These are phyloP conservation scores for Achroia grisella DNA, from an alignment of 1,140 invertebrate genomes.

Conservation along the genomic window DNA sequence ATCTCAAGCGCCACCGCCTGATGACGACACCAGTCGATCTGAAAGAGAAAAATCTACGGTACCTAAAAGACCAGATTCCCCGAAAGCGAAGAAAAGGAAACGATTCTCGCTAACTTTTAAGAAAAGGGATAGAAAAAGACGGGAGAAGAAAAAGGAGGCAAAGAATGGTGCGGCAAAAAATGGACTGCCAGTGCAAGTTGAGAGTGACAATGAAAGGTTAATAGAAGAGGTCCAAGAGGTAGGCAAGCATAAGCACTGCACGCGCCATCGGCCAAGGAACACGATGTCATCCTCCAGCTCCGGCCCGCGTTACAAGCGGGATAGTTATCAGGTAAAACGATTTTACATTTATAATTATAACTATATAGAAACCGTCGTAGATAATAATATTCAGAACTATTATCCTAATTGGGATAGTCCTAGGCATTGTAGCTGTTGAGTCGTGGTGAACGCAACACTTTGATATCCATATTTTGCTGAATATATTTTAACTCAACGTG, in stretches of 20 bases:
- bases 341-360: too few species aligned
- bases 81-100: conserved; percentile 70
- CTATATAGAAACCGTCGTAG: too few species aligned
- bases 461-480: too few species aligned
- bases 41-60: conserved; percentile 54
- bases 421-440: too few species aligned
- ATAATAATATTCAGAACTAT: conserved; percentile 3
- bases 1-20: conserved; percentile 46
- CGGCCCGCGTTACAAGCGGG: conserved; percentile 67
- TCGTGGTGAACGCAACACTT: too few species aligned
- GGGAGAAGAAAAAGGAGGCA: conserved; percentile 55
- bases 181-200: conserved; percentile 35
- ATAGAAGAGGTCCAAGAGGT: conserved; percentile 46
- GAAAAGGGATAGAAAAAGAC: conserved; percentile 64
- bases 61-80: conserved; percentile 55
- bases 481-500: too few species aligned
- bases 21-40: conserved; percentile 62
- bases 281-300: conserved; percentile 56
- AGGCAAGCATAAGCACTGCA: conserved; percentile 51
- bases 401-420: too few species aligned
- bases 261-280: conserved; percentile 45
- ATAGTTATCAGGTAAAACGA: conserved; percentile 67
- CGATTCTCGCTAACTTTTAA: conserved; percentile 69
- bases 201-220: conserved; percentile 60
- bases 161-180: conserved; percentile 56